Evolutionary conservation across 2,113 vertebrate species (phyloP).

Genomic region (Bucco capensis): DNA sequence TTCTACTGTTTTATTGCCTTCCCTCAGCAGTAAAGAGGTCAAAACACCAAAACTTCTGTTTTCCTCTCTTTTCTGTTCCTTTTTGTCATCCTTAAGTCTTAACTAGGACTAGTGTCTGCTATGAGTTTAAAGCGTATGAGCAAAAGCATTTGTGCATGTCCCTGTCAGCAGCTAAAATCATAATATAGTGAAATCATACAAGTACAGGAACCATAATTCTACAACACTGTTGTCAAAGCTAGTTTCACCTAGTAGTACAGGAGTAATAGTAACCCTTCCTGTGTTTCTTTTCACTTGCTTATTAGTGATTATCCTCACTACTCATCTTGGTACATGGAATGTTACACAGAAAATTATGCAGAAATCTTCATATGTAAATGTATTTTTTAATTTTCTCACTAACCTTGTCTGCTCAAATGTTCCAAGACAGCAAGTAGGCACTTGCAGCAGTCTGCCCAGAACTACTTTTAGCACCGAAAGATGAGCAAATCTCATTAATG

Average conservation of each 20-base stretch:
- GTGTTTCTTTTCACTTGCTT: not conserved
- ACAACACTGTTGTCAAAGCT: no score
- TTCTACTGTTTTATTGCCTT: not conserved
- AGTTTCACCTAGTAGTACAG: no score
- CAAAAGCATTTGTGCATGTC: not conserved
- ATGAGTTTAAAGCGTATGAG: not conserved
- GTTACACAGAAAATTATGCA: not conserved
- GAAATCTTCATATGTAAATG: not conserved
- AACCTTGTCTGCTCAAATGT: not conserved
- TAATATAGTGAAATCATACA: not conserved
- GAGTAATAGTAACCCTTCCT: no score
- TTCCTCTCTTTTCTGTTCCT: not conserved
- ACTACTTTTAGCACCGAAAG: not conserved
- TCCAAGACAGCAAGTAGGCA: not conserved
- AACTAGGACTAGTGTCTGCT: not conserved
- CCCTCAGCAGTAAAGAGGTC: not conserved
- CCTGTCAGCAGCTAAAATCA: not conserved
- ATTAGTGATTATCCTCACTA: not conserved
- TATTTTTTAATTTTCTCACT: not conserved
- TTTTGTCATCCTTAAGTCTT: not conserved
- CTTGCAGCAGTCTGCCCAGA: not conserved
- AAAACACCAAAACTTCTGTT: not conserved
- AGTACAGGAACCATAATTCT: no score
- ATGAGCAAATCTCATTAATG: not conserved
- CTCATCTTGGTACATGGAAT: not conserved